phyloP scores from a whole-genome alignment of 2,113 vertebrate genomes.

The Arenaria interpres region DNA sequence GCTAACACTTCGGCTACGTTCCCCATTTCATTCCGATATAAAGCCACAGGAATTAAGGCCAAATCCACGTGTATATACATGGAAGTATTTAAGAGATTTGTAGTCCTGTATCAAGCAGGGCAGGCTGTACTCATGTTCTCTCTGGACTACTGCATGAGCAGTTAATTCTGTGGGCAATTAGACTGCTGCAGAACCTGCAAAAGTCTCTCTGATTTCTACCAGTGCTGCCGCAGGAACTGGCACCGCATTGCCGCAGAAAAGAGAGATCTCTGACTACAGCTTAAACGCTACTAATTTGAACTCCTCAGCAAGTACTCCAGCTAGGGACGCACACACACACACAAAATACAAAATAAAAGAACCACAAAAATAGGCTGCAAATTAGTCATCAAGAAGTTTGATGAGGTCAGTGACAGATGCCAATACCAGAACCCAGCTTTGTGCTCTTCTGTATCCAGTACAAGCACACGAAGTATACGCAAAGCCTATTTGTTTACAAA shows the following conservation, averaged over 20 bases:
- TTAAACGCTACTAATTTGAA: neutral
- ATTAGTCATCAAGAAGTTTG: conserved; percentile 7
- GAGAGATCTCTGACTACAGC: neutral
- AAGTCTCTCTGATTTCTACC: neutral
- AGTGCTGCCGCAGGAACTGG: neutral
- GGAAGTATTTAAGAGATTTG: neutral
- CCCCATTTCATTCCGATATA: neutral
- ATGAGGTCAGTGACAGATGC: neutral
- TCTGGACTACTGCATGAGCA: neutral
- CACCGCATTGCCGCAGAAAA: neutral
- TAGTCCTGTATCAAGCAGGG: neutral
- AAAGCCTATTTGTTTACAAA: neutral
- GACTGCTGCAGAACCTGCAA: neutral
- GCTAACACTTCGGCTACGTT: neutral
- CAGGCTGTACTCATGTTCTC: neutral
- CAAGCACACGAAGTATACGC: neutral
- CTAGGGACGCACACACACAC: neutral
- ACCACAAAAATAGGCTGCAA: neutral
- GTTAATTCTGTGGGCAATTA: neutral
- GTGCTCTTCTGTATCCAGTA: neutral
- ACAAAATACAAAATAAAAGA: neutral
- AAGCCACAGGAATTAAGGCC: neutral
- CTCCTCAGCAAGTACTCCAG: neutral
- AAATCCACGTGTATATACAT: neutral
- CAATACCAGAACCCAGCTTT: neutral